These are phyloP conservation scores for Euura saliciscinereae DNA, from an alignment of 1,140 invertebrate species.

Conservation along the genomic window DNA sequence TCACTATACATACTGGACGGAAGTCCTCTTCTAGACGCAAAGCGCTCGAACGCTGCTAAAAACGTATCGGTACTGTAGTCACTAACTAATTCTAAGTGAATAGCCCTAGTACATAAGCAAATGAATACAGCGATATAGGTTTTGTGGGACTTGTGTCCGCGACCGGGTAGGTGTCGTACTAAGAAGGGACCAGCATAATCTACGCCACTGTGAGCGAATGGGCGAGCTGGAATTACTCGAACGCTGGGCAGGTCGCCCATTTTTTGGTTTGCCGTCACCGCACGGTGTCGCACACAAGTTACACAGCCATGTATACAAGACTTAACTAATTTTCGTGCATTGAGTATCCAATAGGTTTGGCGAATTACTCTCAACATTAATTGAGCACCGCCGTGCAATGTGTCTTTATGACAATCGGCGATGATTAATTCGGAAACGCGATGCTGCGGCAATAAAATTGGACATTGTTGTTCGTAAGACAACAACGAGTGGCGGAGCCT, in stretches of 20 bases:
- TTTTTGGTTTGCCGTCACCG: constrained; percentile 20
- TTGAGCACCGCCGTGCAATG: constrained; percentile 44
- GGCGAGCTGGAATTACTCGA: constrained; percentile 29
- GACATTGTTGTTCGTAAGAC: constrained; percentile 21
- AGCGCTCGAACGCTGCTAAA: constrained; percentile 16
- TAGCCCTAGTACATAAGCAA: constrained; percentile 27
- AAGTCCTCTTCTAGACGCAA: constrained; percentile 20
- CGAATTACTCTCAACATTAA: constrained; percentile 27
- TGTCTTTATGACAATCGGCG: constrained; percentile 31
- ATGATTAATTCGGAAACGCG: constrained; percentile 35
- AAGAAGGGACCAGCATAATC: constrained; percentile 52
- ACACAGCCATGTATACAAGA: constrained; percentile 30
- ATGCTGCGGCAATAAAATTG: constrained; percentile 26
- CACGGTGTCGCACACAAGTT: constrained; percentile 30
- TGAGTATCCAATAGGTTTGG: constrained; percentile 34
- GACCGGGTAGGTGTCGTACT: constrained; percentile 23
- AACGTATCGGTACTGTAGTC: constrained; percentile 25
- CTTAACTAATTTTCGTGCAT: constrained; percentile 14
- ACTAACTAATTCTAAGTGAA: constrained; percentile 31
- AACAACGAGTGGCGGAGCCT: constrained; percentile 20
- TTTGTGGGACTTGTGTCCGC: constrained; percentile 28
- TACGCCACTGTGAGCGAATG: constrained; percentile 45
- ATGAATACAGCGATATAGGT: constrained; percentile 34
- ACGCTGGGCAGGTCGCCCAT: constrained; percentile 42
- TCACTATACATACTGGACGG: constrained; percentile 17